Base-by-base conservation (phyloP, 2,888 invertebrate species). In the Gibbula magus region DNA sequence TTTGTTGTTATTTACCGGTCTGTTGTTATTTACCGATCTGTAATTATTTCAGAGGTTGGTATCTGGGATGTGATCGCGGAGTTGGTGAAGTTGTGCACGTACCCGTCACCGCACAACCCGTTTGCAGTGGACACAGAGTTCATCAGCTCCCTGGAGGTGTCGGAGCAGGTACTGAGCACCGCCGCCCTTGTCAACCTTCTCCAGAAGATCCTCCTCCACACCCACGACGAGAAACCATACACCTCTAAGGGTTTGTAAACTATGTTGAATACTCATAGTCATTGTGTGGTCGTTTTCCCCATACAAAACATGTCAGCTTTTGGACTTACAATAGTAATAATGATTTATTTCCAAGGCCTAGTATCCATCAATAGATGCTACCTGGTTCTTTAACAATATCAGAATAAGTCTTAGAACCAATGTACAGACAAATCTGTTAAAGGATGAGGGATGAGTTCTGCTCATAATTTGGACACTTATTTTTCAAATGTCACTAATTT, bases 71-170 rank as follows among this genome's bases (percentile, higher is more conserved):
- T 91, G 4, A 81, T 91, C 2, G 85, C 88, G 16, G 91, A 91
- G 81, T 77, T 91, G 25, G 89, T 91, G 20, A 89, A 89, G 78
- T 86, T 91, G 76, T 89, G 90, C 81, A 89, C 89, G 32, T 89
- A 89, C 79, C 91, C 91, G 13, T 84, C 89, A 5, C 91, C 91
- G 0, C 80, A 83, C 13, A 91, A 91, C 78, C 91, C 91, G 4
- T 91, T 90, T 82, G 88, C 86, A 66, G 85, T 91, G 29, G 90
- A 91, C 80, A 86, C 89, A 81, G 85, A 88, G 16, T 89, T 88
- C 75, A 88, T 91, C 54, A 82, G 84, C n/a, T 81, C 82, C 66
- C 82, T 91, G 35, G 84, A 89, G 2, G 76, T 86, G 2, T 78
- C 85, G 25, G 88, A 90, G 75, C 82, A 83, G 29, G 85, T 90